Conservation (phyloP, 2,888 invertebrate genomes). For the Copidosoma aretas region DNA sequence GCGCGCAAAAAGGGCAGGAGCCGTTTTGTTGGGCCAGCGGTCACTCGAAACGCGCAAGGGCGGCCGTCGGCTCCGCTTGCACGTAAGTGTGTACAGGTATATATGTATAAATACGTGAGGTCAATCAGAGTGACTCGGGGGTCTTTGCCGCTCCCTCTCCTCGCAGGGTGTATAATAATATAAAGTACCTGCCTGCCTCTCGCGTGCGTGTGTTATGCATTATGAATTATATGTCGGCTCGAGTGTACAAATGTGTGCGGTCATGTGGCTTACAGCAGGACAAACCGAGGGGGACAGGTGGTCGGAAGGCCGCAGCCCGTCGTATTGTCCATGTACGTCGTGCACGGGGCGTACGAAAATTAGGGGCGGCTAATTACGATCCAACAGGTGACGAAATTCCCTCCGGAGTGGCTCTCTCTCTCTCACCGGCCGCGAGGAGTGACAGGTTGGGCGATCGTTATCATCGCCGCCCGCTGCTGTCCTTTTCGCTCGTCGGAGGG, state of each 20-base stretch:
- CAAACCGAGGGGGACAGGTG: slow-evolving; percentile 42
- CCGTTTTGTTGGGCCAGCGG: neutral
- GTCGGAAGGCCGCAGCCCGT: too few relatives aligned
- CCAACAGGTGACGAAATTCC: slow-evolving; percentile 49
- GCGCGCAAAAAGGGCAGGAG: slow-evolving; percentile 1
- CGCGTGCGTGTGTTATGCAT: neutral
- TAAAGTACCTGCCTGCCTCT: neutral
- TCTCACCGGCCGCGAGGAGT: slow-evolving; percentile 19
- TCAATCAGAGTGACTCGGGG: too few relatives aligned
- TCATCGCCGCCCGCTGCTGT: slow-evolving; percentile 12
- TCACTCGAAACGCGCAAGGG: slow-evolving; percentile 2
- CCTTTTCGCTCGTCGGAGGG: slow-evolving; percentile 1
- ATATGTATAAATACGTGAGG: too few relatives aligned
- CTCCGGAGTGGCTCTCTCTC: too few relatives aligned
- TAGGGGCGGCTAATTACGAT: slow-evolving; percentile 48
- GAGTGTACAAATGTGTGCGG: neutral
- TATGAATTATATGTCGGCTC: neutral
- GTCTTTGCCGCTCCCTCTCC: too few relatives aligned
- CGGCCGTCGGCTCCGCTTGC: neutral
- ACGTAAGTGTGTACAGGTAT: neutral
- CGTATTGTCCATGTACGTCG: slow-evolving; percentile 11
- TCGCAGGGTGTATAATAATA: too few relatives aligned
- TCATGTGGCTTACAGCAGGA: neutral
- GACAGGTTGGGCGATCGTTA: slow-evolving; percentile 21
- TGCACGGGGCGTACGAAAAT: slow-evolving; percentile 41